These are phyloP conservation scores for Varecia variegata DNA, from an alignment of 2,797 vertebrate species.

Conservation along the genomic window DNA sequence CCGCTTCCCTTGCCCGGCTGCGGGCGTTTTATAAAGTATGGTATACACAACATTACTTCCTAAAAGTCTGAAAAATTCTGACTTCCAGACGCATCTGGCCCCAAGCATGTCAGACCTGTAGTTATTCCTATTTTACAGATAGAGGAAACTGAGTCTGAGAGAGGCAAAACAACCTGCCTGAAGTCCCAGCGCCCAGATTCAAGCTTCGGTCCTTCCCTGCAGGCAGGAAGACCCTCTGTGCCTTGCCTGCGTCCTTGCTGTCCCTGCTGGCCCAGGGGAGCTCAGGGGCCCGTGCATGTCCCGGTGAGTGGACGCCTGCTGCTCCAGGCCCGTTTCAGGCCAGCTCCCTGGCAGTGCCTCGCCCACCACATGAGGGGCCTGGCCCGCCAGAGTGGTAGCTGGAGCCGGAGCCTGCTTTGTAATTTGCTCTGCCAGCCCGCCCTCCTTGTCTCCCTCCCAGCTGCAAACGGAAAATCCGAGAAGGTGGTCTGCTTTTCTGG, in stretches of 20 bases:
- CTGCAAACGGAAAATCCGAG: conserved; percentile 81
- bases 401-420: conserved; percentile 73
- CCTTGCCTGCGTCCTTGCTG: background rate
- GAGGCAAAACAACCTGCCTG: background rate
- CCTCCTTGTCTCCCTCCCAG: conserved; percentile 71
- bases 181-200: background rate
- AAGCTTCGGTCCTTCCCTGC: background rate
- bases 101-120: background rate
- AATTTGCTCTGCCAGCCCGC: conserved; percentile 73
- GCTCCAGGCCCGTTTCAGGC: background rate
- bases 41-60: background rate
- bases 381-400: conserved; percentile 66
- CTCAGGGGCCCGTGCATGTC: background rate
- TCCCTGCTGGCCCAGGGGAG: background rate
- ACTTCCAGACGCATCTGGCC: background rate
- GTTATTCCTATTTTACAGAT: background rate
- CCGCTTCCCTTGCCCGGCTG: background rate
- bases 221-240: background rate
- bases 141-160: background rate
- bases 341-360: conserved; percentile 77
- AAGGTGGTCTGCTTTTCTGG: conserved; percentile 74
- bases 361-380: conserved; percentile 75
- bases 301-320: background rate
- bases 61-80: background rate
- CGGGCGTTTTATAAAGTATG: background rate